Evolutionary conservation across 2,888 invertebrate genomes (phyloP).

Genomic region (Macaria liturata): DNA sequence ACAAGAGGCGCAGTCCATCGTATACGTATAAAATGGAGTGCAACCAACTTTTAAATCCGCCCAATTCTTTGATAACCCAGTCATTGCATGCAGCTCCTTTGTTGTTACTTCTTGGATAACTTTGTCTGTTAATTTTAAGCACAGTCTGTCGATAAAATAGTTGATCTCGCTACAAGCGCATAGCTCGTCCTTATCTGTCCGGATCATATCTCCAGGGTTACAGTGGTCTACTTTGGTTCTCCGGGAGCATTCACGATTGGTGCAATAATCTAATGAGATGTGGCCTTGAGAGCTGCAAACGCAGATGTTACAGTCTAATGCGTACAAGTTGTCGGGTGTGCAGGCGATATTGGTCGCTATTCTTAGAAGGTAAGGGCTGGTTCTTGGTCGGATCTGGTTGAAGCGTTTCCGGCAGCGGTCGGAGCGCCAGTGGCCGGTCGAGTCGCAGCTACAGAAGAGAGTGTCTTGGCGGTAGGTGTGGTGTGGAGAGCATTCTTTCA

Average conservation of each 20-base stretch:
- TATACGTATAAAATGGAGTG: conserved; percentile 26
- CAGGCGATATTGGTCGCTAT: conserved; percentile 46
- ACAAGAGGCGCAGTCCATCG: conserved; percentile 54
- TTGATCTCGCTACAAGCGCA: conserved; percentile 56
- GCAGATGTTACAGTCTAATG: conserved; percentile 60
- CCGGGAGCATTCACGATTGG: conserved; percentile 45
- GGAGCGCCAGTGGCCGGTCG: conserved; percentile 51
- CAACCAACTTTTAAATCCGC: conserved; percentile 25
- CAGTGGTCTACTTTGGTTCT: conserved; percentile 50
- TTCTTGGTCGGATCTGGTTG: conserved; percentile 33
- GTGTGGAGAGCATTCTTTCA: conserved; percentile 41
- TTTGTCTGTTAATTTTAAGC: conserved; percentile 38
- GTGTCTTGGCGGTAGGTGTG: conserved; percentile 44
- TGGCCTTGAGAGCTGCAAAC: conserved; percentile 40
- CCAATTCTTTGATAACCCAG: conserved; percentile 34
- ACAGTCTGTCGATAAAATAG: conserved; percentile 53
- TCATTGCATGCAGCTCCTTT: conserved; percentile 33
- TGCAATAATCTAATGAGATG: conserved; percentile 44
- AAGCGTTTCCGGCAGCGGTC: conserved; percentile 46
- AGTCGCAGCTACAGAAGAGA: conserved; percentile 49
- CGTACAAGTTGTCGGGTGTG: conserved; percentile 41
- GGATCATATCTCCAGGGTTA: conserved; percentile 47
- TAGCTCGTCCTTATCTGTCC: conserved; percentile 40
- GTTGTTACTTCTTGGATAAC: conserved; percentile 39
- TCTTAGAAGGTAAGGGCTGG: conserved; percentile 10